Evolutionary conservation across 2,797 vertebrate genomes (phyloP).

Genomic region (Hirundo rustica): DNA sequence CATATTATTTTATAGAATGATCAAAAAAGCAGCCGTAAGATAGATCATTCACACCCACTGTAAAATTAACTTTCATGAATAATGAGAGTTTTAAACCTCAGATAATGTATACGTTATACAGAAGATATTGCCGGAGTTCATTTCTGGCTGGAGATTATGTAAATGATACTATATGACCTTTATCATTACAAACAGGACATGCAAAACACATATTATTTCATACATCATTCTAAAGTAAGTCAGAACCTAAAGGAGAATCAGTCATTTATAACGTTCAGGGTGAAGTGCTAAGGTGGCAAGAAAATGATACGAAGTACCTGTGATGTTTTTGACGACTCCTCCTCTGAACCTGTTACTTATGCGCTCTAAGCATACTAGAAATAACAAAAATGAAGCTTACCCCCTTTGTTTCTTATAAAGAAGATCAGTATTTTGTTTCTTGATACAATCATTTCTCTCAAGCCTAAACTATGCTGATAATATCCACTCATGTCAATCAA

Average conservation of each 20-base stretch:
- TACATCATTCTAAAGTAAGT: slow-evolving; percentile 88
- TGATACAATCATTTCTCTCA: not conserved
- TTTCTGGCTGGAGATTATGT: slow-evolving; percentile 87
- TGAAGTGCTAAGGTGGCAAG: slow-evolving; percentile 85
- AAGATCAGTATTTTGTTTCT: not conserved
- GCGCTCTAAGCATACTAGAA: not conserved
- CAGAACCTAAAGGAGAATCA: slow-evolving; percentile 83
- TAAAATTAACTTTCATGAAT: slow-evolving; percentile 88
- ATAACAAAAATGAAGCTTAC: not conserved
- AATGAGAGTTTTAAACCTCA: slow-evolving; percentile 84
- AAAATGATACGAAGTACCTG: slow-evolving; percentile 76
- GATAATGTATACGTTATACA: slow-evolving; percentile 83
- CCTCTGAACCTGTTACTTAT: slow-evolving; percentile 72
- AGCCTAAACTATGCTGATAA: not conserved
- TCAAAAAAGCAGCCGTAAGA: slow-evolving; percentile 82
- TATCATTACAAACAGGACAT: slow-evolving; percentile 87
- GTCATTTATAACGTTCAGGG: slow-evolving; percentile 88
- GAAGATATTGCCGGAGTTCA: slow-evolving; percentile 82
- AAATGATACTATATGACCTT: slow-evolving; percentile 93
- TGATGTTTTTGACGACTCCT: slow-evolving; percentile 52
- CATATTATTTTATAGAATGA: slow-evolving; percentile 86
- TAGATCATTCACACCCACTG: slow-evolving; percentile 84
- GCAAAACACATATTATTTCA: slow-evolving; percentile 87
- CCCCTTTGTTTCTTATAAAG: not conserved
- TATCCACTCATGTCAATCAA: not conserved